Percentiles rank a stretch among this genome's conserved stretches.
These are phyloP conservation scores for Agriopis leucophaearia DNA, from an alignment of 2,888 invertebrate genomes.

Conservation along the genomic window DNA sequence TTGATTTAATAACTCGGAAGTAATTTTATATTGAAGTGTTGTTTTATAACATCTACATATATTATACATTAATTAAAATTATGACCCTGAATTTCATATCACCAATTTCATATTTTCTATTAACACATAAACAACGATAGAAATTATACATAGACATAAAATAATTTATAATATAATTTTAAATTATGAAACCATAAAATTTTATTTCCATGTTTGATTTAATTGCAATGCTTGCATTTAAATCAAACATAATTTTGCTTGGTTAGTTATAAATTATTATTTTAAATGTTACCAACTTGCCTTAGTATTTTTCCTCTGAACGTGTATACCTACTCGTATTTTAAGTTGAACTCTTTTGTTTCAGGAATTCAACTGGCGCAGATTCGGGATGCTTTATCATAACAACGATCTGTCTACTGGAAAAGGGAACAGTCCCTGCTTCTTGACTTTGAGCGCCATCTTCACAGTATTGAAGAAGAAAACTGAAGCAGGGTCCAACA, in stretches of 20 bases:
- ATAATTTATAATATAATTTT: neutral
- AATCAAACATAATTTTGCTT: conserved; percentile 6
- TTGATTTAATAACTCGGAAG: too few species aligned
- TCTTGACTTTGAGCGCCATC: conserved; percentile 90
- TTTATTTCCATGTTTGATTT: conserved; percentile 13
- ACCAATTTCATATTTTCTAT: too few species aligned
- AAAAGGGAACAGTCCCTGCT: conserved; percentile 92
- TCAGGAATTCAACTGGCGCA: conserved; percentile 90
- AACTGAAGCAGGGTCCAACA: conserved; percentile 74
- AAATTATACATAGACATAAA: neutral
- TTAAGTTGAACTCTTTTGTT: conserved; percentile 58
- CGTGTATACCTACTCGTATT: neutral
- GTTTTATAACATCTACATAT: too few species aligned
- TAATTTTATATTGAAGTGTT: too few species aligned
- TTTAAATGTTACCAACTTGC: neutral
- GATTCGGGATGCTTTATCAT: conserved; percentile 90
- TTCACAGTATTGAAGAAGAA: conserved; percentile 80
- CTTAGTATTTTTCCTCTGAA: neutral
- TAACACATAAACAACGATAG: too few species aligned
- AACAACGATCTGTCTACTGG: conserved; percentile 88
- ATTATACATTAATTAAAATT: too few species aligned
- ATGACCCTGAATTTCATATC: too few species aligned
- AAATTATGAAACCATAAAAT: conserved; percentile 13
- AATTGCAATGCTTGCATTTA: neutral
- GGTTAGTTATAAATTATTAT: neutral